Conservation (phyloP, 2,113 vertebrate species). For the Pitta sordida region DNA sequence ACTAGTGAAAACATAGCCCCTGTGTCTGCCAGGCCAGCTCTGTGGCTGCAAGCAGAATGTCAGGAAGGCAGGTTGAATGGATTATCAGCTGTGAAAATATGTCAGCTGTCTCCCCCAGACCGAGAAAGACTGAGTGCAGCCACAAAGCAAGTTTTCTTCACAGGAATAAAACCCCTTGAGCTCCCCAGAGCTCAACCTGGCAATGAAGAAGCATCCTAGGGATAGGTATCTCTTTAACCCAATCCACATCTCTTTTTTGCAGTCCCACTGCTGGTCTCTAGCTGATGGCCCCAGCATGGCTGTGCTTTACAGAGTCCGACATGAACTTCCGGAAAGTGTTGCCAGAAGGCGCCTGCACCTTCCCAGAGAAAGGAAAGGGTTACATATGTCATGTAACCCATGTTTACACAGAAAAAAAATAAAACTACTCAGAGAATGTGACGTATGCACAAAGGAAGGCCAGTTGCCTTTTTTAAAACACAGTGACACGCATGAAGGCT, state of each 20-base stretch:
- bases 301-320: not conserved
- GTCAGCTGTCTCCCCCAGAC: not conserved
- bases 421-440: slow-evolving; percentile 41
- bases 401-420: not conserved
- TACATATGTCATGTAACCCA: not conserved
- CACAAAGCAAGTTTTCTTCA: not conserved
- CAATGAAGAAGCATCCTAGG: not conserved
- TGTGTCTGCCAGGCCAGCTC: not conserved
- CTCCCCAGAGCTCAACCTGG: not conserved
- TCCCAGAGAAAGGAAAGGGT: not conserved
- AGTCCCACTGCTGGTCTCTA: not conserved
- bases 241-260: not conserved
- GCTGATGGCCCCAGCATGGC: not conserved
- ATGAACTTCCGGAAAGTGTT: not conserved
- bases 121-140: not conserved
- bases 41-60: not conserved
- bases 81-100: not conserved
- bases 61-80: not conserved
- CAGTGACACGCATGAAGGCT: slow-evolving; percentile 15
- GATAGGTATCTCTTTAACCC: not conserved
- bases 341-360: not conserved
- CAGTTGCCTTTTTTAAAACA: slow-evolving; percentile 42
- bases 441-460: slow-evolving; percentile 10
- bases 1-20: not conserved
- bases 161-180: rapidly evolving